A percentile compares a stretch with the other conserved stretches of the same genome.
Conservation (phyloP, 2,888 invertebrate species). For the Caenorhabditis angaria region DNA sequence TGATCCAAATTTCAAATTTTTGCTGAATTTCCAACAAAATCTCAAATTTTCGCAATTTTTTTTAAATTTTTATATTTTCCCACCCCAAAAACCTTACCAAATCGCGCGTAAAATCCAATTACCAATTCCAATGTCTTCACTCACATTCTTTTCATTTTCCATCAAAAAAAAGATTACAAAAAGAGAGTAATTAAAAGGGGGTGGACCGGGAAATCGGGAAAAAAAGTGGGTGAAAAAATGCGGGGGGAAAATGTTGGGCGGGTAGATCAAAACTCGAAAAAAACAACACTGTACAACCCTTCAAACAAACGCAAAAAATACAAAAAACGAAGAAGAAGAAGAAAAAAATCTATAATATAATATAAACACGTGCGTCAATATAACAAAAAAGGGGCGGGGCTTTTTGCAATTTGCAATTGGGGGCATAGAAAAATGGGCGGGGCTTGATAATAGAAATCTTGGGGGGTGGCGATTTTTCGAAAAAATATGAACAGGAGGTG, state of each 20-base stretch:
- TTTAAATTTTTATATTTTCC: too few species aligned
- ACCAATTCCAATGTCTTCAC: too few species aligned
- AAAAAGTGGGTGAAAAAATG: neutral
- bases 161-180: too few species aligned
- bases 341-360: slow-evolving; percentile 7
- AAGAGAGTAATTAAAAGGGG: too few species aligned
- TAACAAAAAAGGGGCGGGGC: slow-evolving; percentile 24
- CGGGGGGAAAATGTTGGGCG: neutral
- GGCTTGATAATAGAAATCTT: slow-evolving; percentile 16
- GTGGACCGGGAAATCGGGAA: too few species aligned
- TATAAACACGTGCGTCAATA: slow-evolving; percentile 46
- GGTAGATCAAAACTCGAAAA: neutral
- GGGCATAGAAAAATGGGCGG: slow-evolving; percentile 6
- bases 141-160: too few species aligned
- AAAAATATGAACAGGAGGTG: slow-evolving; percentile 34
- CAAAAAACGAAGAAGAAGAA: neutral
- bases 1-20: too few species aligned
- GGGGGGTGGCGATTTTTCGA: slow-evolving; percentile 25
- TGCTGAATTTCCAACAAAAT: too few species aligned
- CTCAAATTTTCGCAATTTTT: too few species aligned
- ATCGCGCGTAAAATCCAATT: too few species aligned
- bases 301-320: neutral
- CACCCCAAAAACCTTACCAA: too few species aligned
- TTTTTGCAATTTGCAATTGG: slow-evolving; percentile 6
- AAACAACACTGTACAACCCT: neutral